Evolutionary conservation across 2,113 vertebrate genomes (phyloP), one percentile per base, ranked within the genome.

Genomic region (Hyperoodon ampullatus): DNA sequence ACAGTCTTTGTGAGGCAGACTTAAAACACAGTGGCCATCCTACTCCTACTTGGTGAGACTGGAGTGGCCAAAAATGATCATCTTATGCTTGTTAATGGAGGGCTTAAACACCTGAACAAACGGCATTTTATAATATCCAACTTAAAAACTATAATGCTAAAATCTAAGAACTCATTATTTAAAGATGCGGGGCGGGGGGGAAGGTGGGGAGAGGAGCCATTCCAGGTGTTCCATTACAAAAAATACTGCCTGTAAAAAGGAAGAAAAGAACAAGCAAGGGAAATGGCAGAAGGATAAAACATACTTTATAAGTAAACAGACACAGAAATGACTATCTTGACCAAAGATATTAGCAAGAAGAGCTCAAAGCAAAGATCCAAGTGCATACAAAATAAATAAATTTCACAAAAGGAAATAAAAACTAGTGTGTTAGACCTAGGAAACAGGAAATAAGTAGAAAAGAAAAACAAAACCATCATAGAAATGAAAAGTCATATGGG

Each of bases 371-470:
- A 95, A 87, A 92, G 70, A 70, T 65, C 11, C 65, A 90, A 86
- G 44, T 50, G 18, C 44, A 61, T 53, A 42, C 65, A 28, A 26
- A 88, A 95, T 71, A 88, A 68, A 13, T 72, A n/a, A 24, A 28
- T 75, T 84, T 92, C 74, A 93, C 55, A 84, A 93, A 68, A 65
- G 72, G 33, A 78, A 61, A 80, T 42, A 88, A 88, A 85, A 91
- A 39, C n/a, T 58, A 19, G 16, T 15, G 26, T 63, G 87, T 60
- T 77, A 89, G 30, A 87, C 11, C 26, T 68, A 84, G n/a, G 11
- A 94, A 91, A 72, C 42, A 74, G n/a, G 11, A 94, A 93, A 66
- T 78, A 68, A 80, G 58, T n/a, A 87, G 15, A 83, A 94, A 77
- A 80, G 63, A 91, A 85, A 9, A 85, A 94, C 39, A 80, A 84